Percentiles rank a stretch among this genome's conserved stretches.
Evolutionary conservation across 1,140 invertebrate species (phyloP).

Genomic region (Cydia fagiglandana): DNA sequence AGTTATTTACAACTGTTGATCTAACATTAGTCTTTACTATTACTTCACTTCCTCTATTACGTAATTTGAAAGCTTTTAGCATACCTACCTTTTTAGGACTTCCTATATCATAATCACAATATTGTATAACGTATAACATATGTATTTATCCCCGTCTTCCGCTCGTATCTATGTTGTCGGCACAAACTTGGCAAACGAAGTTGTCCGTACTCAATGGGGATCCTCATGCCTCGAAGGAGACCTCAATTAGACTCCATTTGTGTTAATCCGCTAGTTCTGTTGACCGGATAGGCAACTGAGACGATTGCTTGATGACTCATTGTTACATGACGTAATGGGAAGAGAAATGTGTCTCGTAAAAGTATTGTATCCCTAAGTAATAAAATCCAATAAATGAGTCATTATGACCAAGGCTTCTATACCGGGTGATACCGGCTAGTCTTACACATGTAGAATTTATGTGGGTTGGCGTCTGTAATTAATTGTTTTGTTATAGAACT

Average conservation of each 20-base stretch:
- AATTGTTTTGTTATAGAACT: not conserved
- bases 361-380: conserved; percentile 5
- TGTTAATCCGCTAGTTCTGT: conserved; percentile 35
- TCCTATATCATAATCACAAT: conserved; percentile 22
- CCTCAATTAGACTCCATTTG: conserved; percentile 42
- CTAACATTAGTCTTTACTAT: not conserved
- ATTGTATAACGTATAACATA: conserved; percentile 27
- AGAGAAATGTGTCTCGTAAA: conserved; percentile 15
- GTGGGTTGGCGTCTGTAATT: not conserved
- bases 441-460: not conserved
- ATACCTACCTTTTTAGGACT: conserved; percentile 11
- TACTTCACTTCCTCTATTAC: conserved; percentile 14
- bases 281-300: conserved; percentile 27
- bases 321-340: conserved; percentile 25
- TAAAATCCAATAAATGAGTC: conserved; percentile 25
- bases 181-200: conserved; percentile 31
- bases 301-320: conserved; percentile 32
- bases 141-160: conserved; percentile 1
- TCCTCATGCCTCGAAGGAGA: conserved; percentile 35
- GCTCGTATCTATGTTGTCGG: conserved; percentile 12
- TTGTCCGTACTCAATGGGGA: conserved; percentile 28
- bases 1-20: not conserved
- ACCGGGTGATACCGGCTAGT: too few species aligned
- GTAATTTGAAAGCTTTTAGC: not conserved
- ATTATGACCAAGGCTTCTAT: not conserved